These are phyloP conservation scores for Unio delphinus DNA, from an alignment of 2,888 invertebrate species.

Conservation along the genomic window DNA sequence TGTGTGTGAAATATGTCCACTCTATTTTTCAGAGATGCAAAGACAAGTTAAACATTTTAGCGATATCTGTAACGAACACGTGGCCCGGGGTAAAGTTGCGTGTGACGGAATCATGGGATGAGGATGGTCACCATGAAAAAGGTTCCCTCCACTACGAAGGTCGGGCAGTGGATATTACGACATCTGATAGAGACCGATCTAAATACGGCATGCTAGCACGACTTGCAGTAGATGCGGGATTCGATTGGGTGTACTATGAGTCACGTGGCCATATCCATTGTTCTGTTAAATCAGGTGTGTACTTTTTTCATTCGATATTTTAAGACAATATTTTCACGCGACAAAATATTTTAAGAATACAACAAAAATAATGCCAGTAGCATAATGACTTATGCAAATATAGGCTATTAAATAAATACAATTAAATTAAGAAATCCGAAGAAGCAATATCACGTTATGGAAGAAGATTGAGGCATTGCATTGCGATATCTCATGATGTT, in stretches of 20 bases:
- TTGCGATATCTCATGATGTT: neutral
- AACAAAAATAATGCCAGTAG: no score
- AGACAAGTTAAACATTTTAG: conserved; percentile 93
- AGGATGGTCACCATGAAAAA: conserved; percentile 80
- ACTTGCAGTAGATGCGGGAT: conserved; percentile 95
- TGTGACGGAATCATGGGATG: conserved; percentile 97
- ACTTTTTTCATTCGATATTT: no score
- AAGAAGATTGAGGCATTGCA: no score
- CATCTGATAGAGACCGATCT: conserved; percentile 91
- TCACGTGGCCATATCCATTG: conserved; percentile 95
- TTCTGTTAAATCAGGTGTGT: conserved; percentile 95
- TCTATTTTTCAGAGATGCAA: conserved; percentile 86
- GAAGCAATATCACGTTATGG: no score
- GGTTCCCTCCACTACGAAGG: conserved; percentile 97
- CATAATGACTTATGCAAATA: no score
- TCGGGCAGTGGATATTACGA: conserved; percentile 94
- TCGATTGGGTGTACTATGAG: conserved; percentile 99
- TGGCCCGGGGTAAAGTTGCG: conserved; percentile 95
- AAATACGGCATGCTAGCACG: conserved; percentile 97
- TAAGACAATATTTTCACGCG: no score
- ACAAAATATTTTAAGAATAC: no score
- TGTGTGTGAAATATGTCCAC: no score
- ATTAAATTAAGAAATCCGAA: no score
- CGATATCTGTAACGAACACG: conserved; percentile 97
- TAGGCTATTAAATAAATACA: no score